A percentile compares a stretch with the other conserved stretches of the same genome.
Conservation (phyloP, 2,113 vertebrate species). For the Morone saxatilis region DNA sequence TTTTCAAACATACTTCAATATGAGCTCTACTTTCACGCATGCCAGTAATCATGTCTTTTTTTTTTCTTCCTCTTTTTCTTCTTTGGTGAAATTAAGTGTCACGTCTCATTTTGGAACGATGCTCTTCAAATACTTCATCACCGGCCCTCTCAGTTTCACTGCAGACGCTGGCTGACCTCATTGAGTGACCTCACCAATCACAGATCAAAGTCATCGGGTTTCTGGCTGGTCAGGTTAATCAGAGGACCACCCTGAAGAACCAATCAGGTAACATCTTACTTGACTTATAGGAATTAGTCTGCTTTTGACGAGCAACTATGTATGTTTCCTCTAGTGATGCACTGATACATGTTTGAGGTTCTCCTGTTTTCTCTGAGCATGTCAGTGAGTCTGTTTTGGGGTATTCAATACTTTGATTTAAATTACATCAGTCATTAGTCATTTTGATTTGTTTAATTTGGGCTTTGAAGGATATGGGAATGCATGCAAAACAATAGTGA, state of each 20-base stretch:
- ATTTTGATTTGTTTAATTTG: conserved; percentile 41
- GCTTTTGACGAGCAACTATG: conserved; percentile 46
- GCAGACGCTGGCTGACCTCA: conserved; percentile 64
- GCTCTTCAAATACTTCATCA: conserved; percentile 70
- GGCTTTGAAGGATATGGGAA: conserved; percentile 15
- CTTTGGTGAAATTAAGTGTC: conserved; percentile 59
- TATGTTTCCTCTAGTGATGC: conserved; percentile 15
- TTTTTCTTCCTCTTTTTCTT: background rate
- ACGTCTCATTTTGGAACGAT: conserved; percentile 65
- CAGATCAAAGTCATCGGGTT: conserved; percentile 69
- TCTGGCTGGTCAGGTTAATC: conserved; percentile 69
- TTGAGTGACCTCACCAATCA: conserved; percentile 70
- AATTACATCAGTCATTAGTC: conserved; percentile 55
- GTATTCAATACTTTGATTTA: conserved; percentile 48
- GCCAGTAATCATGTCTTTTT: conserved; percentile 41
- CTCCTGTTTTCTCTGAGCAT: conserved; percentile 41
- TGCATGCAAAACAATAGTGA: conserved; percentile 16
- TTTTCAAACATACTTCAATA: conserved; percentile 19
- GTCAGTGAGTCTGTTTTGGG: conserved; percentile 32
- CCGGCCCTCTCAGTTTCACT: conserved; percentile 53
- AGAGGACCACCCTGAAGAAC: conserved; percentile 73
- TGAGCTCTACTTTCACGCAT: conserved; percentile 17
- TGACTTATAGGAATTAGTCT: conserved; percentile 59
- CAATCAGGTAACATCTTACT: conserved; percentile 74
- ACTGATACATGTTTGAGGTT: conserved; percentile 25